These are phyloP conservation scores for Periphyllus acericola DNA, from an alignment of 2,888 invertebrate species.

Conservation along the genomic window DNA sequence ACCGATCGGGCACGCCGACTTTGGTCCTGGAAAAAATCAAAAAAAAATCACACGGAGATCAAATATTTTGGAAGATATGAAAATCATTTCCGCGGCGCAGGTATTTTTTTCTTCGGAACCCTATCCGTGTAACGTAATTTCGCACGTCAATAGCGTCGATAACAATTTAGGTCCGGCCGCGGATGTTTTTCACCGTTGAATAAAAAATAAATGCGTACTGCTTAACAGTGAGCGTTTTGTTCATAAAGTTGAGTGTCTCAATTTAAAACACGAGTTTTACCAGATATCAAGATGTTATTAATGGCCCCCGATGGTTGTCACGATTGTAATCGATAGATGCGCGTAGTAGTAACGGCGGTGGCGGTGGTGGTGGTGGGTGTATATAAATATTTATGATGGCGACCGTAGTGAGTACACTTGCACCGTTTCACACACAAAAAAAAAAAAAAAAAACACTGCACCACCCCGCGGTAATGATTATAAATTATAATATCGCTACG, in stretches of 20 bases:
- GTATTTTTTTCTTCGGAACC: background rate
- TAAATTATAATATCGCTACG: background rate
- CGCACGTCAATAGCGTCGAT: background rate
- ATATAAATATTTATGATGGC: conserved; percentile 2
- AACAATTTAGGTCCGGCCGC: background rate
- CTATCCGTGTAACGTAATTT: background rate
- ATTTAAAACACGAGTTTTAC: conserved; percentile 2
- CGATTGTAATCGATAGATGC: conserved; percentile 17
- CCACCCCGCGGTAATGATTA: background rate
- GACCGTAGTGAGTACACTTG: background rate
- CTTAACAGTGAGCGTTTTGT: background rate
- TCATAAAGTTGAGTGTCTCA: conserved; percentile 7
- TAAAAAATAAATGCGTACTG: background rate
- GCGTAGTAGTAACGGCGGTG: no score
- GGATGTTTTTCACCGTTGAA: background rate
- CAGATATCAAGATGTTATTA: conserved; percentile 15
- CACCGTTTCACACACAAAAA: background rate
- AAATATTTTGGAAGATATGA: background rate
- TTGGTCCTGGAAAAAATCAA: conserved; percentile 28
- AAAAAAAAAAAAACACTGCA: no score
- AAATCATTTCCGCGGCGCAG: no score
- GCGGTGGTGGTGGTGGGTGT: background rate
- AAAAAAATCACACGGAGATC: background rate
- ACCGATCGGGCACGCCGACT: background rate
- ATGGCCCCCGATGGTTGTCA: conserved; percentile 7